Conservation (phyloP, 1,140 invertebrate species). For the Drosophila ananassae region DNA sequence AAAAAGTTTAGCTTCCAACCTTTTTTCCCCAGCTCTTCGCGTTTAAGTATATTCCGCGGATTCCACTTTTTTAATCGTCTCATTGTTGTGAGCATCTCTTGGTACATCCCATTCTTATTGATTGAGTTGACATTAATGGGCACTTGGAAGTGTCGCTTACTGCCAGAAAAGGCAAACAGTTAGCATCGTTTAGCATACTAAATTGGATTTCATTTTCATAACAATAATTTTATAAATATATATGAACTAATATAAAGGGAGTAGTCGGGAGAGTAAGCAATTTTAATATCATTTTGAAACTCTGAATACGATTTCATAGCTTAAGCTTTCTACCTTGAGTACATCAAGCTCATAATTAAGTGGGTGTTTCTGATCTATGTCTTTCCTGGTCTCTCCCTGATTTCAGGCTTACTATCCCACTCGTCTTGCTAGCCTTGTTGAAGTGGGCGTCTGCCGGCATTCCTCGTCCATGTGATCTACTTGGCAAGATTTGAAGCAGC, state of each 20-base stretch:
- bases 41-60: slow-evolving; percentile 37
- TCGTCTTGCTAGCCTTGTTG: slow-evolving; percentile 17
- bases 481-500: slow-evolving; percentile 42
- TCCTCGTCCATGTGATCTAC: slow-evolving; percentile 46
- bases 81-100: slow-evolving; percentile 58
- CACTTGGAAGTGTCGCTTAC: slow-evolving; percentile 60
- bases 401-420: slow-evolving; percentile 24
- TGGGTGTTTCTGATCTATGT: slow-evolving; percentile 42
- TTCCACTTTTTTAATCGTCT: slow-evolving; percentile 41
- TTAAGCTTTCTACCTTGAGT: slow-evolving; percentile 1
- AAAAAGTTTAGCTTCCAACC: slow-evolving; percentile 54
- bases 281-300: no score
- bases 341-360: slow-evolving; percentile 38
- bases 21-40: slow-evolving; percentile 39
- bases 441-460: slow-evolving; percentile 43
- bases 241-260: no score
- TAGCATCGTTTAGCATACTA: slow-evolving; percentile 35
- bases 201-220: slow-evolving; percentile 25
- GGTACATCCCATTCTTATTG: slow-evolving; percentile 40
- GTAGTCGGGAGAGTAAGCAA: no score
- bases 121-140: slow-evolving; percentile 81
- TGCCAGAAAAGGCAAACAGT: slow-evolving; percentile 68
- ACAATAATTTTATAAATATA: no score
- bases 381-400: slow-evolving; percentile 14
- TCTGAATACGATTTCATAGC: no score